Base-by-base conservation (phyloP, 2,797 vertebrate species). In the Holocentrus rufus region DNA sequence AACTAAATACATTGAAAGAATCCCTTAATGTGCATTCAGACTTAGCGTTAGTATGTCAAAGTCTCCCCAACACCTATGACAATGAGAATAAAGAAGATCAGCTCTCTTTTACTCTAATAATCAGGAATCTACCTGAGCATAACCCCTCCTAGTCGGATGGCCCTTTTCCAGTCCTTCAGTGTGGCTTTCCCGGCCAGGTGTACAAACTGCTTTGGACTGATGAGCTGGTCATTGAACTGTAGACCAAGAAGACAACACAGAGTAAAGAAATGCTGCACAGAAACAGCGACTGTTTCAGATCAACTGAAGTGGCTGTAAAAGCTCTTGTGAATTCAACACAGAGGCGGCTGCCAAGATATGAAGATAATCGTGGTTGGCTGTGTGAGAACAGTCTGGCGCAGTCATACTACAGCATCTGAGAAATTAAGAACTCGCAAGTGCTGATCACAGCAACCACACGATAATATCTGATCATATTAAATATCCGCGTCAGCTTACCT, bases 121-220 rank as follows among this genome's bases (percentile, higher is more conserved):
- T 9, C 5, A 36, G 36, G 44, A 18, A 11, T 56, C 81, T 94
- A 98, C 97, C 96, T 97, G 86, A 98, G 95, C 97, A 98, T 97
- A 73, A 98, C 95, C 73, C 96, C 96, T 79, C 96, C 96, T 10
- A 97, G 90, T 73, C 96, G 94, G 89, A 98, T 98, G 86, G 97
- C 96, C 87, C 96, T 93, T 89, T 97, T 98, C 96, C 96, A 98
- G 84, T 98, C 96, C 89, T 98, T 98, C 71, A 99, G 91, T 27
- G 97, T 97, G 47, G 95, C 96, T 88, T 97, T 98, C 52, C 97
- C 97, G 81, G 96, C 95, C 90, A 98, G 90, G 87, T 97, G 95
- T 66, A 98, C 96, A 91, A 98, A 98, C 90, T 98, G 96, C 90
- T 97, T 98, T 0, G 96, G 96, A 85, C 96, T 98, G 90, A 98